These are phyloP conservation scores for Furnarius figulus DNA, from an alignment of 2,113 vertebrate species.

Conservation along the genomic window DNA sequence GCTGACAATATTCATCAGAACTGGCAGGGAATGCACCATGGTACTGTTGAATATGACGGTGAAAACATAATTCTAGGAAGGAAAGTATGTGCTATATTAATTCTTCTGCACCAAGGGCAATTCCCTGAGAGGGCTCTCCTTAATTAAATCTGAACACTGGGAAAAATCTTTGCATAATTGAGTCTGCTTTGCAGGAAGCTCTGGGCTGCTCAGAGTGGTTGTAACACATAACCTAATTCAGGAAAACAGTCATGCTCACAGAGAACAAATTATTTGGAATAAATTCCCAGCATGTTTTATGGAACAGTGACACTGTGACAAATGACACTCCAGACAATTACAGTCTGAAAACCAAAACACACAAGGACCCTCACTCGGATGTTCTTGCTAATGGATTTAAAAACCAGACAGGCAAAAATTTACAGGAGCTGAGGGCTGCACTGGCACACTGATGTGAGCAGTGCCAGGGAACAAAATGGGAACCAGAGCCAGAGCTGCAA, in stretches of 20 bases:
- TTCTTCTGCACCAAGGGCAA: background rate
- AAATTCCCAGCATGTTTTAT: background rate
- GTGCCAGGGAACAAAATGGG: background rate
- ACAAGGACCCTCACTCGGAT: accelerated
- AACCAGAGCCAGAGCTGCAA: background rate
- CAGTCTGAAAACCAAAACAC: background rate
- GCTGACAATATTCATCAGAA: constrained; percentile 90
- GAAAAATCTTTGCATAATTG: background rate
- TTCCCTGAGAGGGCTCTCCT: background rate
- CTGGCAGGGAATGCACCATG: constrained; percentile 91
- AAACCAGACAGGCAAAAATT: background rate
- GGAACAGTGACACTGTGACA: background rate
- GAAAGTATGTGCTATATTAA: background rate
- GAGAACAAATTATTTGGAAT: background rate
- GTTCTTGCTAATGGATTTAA: background rate
- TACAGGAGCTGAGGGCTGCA: background rate
- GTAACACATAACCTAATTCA: background rate
- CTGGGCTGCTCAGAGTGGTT: background rate
- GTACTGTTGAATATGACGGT: constrained; percentile 87
- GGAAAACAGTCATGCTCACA: background rate
- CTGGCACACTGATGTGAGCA: background rate
- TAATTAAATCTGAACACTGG: background rate
- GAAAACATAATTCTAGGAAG: constrained; percentile 83
- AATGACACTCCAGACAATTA: background rate
- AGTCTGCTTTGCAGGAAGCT: background rate